Evolutionary conservation across 2,888 invertebrate species (phyloP).

Genomic region (Schizaphis graminum): DNA sequence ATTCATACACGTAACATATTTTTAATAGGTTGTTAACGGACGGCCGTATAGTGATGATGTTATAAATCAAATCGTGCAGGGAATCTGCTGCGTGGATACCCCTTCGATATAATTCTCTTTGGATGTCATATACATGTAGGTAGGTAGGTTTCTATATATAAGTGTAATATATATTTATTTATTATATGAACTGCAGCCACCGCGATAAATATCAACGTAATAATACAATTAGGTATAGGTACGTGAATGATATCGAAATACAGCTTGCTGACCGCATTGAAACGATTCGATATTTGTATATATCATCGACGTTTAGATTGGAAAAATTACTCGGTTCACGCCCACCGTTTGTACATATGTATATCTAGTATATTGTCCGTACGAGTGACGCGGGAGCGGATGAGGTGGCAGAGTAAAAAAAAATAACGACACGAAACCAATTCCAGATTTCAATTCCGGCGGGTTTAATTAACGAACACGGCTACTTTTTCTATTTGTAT

Average conservation of each 20-base stretch:
- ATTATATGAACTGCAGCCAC: not conserved
- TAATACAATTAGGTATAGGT: conserved; percentile 12
- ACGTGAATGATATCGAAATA: conserved; percentile 53
- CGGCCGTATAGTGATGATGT: conserved; percentile 54
- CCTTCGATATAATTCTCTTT: not conserved
- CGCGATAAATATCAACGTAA: conserved; percentile 40
- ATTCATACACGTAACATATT: conserved; percentile 50
- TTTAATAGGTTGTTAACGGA: conserved; percentile 61
- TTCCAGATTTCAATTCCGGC: conserved; percentile 56
- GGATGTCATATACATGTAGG: not conserved
- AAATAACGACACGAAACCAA: conserved; percentile 49
- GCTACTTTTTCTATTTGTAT: conserved; percentile 45
- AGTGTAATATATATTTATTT: not conserved
- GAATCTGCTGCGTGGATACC: not conserved
- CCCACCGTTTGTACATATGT: conserved; percentile 45
- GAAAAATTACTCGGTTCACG: conserved; percentile 50
- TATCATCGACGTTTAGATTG: conserved; percentile 54
- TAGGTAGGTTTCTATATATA: not conserved
- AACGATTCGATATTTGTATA: conserved; percentile 40
- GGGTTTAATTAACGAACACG: conserved; percentile 54
- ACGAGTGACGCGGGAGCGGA: not conserved
- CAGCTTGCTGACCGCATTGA: too few species aligned
- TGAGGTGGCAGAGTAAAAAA: conserved; percentile 22
- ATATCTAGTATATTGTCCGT: not conserved
- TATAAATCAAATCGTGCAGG: conserved; percentile 51